Evolutionary conservation across 2,888 invertebrate species (phyloP).

Genomic region (Antheraea yamamai): DNA sequence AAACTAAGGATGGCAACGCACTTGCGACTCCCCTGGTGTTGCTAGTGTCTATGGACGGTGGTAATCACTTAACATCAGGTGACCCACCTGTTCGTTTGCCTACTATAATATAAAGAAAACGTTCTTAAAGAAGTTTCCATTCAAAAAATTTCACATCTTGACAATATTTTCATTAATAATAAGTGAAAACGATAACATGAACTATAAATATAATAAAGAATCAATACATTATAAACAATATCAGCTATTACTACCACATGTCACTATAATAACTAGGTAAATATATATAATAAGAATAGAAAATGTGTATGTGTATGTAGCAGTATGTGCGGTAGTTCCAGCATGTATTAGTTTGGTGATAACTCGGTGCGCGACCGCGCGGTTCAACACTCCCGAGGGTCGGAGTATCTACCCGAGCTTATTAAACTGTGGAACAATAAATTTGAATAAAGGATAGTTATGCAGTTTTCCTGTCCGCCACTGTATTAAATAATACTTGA

Average conservation of each 20-base stretch:
- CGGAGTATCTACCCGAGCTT: constrained; percentile 49
- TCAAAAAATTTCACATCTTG: no score
- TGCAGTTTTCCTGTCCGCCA: constrained; percentile 69
- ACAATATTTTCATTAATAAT: no score
- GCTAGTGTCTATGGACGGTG: no score
- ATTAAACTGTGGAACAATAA: constrained; percentile 74
- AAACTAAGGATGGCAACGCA: no score
- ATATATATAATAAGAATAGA: constrained; percentile 27
- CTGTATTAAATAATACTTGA: constrained; percentile 50
- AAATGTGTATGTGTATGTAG: constrained; percentile 15
- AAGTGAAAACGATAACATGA: background rate
- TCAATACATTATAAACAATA: background rate
- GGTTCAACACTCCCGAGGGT: constrained; percentile 14
- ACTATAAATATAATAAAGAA: background rate
- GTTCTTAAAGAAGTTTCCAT: no score
- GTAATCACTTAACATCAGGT: no score
- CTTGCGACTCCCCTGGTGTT: no score
- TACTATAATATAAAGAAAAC: no score
- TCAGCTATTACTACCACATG: constrained; percentile 44
- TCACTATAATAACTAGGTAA: constrained; percentile 38
- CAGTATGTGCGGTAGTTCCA: constrained; percentile 28
- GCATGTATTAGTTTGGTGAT: constrained; percentile 28
- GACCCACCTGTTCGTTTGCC: no score
- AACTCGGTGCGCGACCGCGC: constrained; percentile 9
- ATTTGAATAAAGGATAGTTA: constrained; percentile 79